phyloP scores from a whole-genome alignment of 2,113 vertebrate genomes.

The Mus musculus region DNA sequence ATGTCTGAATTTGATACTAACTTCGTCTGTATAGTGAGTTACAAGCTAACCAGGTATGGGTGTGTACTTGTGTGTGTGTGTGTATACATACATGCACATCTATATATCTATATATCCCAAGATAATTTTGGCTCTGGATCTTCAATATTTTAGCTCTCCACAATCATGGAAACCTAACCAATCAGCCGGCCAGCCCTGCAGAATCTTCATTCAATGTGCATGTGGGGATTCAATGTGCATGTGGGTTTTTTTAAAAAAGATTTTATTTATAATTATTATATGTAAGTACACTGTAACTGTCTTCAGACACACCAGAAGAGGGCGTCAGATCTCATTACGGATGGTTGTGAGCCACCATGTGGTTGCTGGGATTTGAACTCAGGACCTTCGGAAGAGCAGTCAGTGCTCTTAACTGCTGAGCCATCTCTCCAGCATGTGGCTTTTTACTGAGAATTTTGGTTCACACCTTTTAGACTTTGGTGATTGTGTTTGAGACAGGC shows the following conservation, averaged over 20 bases:
- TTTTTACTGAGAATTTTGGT: not conserved
- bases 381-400: too few relatives aligned
- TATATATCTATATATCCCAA: not conserved
- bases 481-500: not conserved
- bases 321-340: too few relatives aligned
- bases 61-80: not conserved
- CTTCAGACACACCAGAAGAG: too few relatives aligned
- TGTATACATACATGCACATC: not conserved
- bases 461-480: not conserved
- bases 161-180: not conserved
- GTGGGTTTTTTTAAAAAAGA: not conserved
- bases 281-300: too few relatives aligned
- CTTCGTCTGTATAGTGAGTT: not conserved
- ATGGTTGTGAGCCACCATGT: too few relatives aligned
- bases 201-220: not conserved
- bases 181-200: too few relatives aligned
- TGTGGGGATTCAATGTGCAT: not conserved
- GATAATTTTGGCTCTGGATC: not conserved
- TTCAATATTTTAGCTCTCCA: not conserved
- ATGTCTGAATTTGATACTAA: not conserved
- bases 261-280: too few relatives aligned
- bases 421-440: not conserved
- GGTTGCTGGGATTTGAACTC: too few relatives aligned
- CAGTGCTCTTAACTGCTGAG: too few relatives aligned
- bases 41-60: not conserved